phyloP scores from a whole-genome alignment of 2,888 invertebrate species.

The Drosophila anceps region DNA sequence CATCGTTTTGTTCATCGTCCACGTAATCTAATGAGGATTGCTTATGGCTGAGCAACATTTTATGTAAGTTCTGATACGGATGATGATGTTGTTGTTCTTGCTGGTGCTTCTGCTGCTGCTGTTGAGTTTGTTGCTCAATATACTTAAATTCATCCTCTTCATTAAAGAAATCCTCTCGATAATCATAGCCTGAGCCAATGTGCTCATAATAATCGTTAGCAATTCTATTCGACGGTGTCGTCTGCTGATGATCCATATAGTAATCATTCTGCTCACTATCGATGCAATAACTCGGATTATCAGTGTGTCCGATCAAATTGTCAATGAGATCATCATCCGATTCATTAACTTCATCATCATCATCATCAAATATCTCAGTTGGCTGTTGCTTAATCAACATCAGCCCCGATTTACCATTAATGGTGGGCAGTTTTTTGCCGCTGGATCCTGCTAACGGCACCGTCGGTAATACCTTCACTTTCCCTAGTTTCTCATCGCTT shows the following conservation, averaged over 20 bases:
- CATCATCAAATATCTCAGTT: constrained; percentile 83
- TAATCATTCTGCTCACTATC: constrained; percentile 84
- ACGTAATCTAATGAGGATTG: constrained; percentile 76
- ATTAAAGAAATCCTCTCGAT: constrained; percentile 85
- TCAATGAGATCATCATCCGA: constrained; percentile 58
- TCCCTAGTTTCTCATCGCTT: constrained; percentile 13
- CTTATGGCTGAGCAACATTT: constrained; percentile 35
- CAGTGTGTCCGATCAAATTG: constrained; percentile 48
- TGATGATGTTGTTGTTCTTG: constrained; percentile 50
- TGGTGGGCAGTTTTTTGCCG: constrained; percentile 84
- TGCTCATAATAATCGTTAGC: constrained; percentile 82
- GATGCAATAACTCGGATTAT: constrained; percentile 77
- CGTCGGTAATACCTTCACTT: constrained; percentile 71
- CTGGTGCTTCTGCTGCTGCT: constrained; percentile 63
- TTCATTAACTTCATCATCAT: constrained; percentile 38
- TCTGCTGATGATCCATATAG: constrained; percentile 75
- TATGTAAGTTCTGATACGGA: constrained; percentile 46
- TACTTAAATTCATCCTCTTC: constrained; percentile 85
- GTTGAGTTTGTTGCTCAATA: constrained; percentile 82
- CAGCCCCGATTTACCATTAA: constrained; percentile 81
- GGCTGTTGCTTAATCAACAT: constrained; percentile 83
- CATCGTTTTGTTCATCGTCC: constrained; percentile 68
- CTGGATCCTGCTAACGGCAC: constrained; percentile 79
- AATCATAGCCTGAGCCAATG: constrained; percentile 82
- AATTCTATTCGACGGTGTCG: constrained; percentile 64